A percentile compares a stretch with the other conserved stretches of the same genome.
Conservation (phyloP, 1,140 invertebrate genomes). For the Magallana gigas region DNA sequence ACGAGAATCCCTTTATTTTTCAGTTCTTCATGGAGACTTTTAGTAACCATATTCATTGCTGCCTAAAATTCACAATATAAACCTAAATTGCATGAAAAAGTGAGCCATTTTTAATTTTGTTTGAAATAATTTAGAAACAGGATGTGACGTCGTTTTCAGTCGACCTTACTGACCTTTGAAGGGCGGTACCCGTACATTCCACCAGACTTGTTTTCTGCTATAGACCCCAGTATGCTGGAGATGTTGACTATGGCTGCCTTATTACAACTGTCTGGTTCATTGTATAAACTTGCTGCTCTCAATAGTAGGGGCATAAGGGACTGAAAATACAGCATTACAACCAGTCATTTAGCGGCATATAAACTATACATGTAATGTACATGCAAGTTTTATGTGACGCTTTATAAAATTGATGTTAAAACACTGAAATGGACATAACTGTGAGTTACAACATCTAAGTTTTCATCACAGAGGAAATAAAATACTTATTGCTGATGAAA, state of each 20-base stretch:
- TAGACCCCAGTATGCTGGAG: constrained; percentile 60
- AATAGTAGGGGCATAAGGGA: constrained; percentile 60
- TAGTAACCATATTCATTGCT: constrained; percentile 91
- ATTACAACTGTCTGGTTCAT: constrained; percentile 52
- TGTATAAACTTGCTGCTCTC: constrained; percentile 53
- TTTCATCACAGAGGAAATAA: too few relatives aligned
- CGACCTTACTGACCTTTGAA: constrained; percentile 54
- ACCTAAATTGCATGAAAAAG: too few relatives aligned
- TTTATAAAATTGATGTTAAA: too few relatives aligned
- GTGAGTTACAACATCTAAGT: too few relatives aligned
- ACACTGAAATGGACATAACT: too few relatives aligned
- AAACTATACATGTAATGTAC: too few relatives aligned
- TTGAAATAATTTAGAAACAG: neutral
- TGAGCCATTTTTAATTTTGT: too few relatives aligned
- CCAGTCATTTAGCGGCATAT: too few relatives aligned
- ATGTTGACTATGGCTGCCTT: constrained; percentile 65
- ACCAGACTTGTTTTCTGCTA: constrained; percentile 54
- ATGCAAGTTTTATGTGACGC: too few relatives aligned
- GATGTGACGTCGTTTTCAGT: neutral
- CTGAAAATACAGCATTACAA: neutral
- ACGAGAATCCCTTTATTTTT: constrained; percentile 87
- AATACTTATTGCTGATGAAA: too few relatives aligned
- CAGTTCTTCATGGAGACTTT: constrained; percentile 90
- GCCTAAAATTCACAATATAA: constrained; percentile 81
- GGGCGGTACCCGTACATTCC: constrained; percentile 58